Conservation (phyloP, 2,888 invertebrate species). For the Prionchulus punctatus region DNA sequence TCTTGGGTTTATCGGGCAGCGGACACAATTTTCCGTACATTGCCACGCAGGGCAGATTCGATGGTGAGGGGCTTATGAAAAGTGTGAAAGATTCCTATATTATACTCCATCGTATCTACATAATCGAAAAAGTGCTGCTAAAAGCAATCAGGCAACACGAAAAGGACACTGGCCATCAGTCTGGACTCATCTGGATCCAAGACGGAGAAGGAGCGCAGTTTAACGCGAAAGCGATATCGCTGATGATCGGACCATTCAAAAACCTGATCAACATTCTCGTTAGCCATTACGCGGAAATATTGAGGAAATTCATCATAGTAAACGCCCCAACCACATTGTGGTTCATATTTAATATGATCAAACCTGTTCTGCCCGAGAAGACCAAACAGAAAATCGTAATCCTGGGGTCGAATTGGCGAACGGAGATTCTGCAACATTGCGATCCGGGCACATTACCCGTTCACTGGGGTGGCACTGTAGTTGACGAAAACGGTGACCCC, state of each 20-base stretch:
- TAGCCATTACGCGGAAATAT: neutral
- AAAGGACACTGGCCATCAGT: too few species aligned
- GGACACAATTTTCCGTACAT: too few species aligned
- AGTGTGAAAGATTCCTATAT: too few species aligned
- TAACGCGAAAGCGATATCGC: too few species aligned
- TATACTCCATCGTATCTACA: too few species aligned
- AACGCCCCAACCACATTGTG: neutral
- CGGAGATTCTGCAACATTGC: constrained; percentile 16
- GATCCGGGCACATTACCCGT: constrained; percentile 18
- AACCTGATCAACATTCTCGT: neutral
- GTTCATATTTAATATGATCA: neutral
- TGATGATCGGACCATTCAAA: neutral
- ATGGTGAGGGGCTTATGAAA: too few species aligned
- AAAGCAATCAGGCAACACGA: too few species aligned
- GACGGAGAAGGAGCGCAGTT: too few species aligned
- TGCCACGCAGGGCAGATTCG: too few species aligned
- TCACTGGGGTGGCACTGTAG: constrained; percentile 21
- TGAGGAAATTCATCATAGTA: neutral
- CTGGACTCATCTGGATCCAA: too few species aligned
- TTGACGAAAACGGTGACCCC: constrained; percentile 18
- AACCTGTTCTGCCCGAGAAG: neutral
- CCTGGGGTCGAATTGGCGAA: constrained; percentile 10
- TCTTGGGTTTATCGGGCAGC: too few species aligned
- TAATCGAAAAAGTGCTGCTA: too few species aligned
- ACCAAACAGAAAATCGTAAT: constrained; percentile 14